Percentiles rank a stretch among this genome's conserved stretches.
Conservation (phyloP, 2,888 invertebrate species). For the Platynereis dumerilii region DNA sequence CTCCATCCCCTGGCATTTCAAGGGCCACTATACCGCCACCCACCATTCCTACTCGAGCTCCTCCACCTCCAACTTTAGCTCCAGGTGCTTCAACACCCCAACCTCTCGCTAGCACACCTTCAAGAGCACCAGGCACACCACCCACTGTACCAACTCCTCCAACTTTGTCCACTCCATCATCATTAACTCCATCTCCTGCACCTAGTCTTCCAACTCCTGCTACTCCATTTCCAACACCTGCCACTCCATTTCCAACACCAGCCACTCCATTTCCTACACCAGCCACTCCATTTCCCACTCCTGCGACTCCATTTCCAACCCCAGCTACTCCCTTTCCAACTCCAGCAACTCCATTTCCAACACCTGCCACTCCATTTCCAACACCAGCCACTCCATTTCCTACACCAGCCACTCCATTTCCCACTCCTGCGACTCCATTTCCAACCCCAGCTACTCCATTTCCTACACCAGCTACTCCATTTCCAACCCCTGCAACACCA, state of each 20-base stretch:
- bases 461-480: not conserved
- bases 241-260: not conserved
- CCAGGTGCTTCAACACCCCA: not conserved
- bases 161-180: not conserved
- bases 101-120: not conserved
- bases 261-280: not conserved
- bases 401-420: not conserved
- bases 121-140: conserved; percentile 1
- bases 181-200: not conserved
- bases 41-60: too few species aligned
- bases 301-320: not conserved
- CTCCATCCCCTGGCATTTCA: not conserved
- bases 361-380: not conserved
- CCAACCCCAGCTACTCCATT: not conserved
- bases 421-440: not conserved
- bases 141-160: not conserved
- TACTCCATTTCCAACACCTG: conserved; percentile 1
- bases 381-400: not conserved
- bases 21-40: not conserved
- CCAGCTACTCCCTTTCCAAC: not conserved
- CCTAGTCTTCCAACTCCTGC: not conserved
- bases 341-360: not conserved
- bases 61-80: not conserved
- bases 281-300: not conserved
- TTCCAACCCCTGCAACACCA: not conserved